A percentile compares a stretch with the other conserved stretches of the same genome.
phyloP scores from a whole-genome alignment of 2,797 vertebrate species.

The Parambassis ranga region DNA sequence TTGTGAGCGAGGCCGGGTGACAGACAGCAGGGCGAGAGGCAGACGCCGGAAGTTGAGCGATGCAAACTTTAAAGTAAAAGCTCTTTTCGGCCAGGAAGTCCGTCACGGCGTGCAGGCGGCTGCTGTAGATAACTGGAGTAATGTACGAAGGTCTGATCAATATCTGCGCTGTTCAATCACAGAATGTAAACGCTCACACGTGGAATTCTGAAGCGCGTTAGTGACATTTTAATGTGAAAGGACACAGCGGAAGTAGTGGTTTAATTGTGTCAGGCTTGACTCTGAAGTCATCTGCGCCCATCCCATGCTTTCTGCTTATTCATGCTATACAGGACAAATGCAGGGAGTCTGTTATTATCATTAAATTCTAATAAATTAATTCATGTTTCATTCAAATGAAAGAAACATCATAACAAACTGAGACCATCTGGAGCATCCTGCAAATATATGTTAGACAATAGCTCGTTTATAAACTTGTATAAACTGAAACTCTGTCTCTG shows the following conservation, averaged over 20 bases:
- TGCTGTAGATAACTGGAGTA: no score
- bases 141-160: no score
- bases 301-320: slow-evolving; percentile 67
- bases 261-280: neutral
- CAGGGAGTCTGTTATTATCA: neutral
- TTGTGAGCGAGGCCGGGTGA: slow-evolving; percentile 3
- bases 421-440: no score
- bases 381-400: neutral
- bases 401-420: neutral
- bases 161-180: no score
- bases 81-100: rapidly evolving
- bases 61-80: slow-evolving; percentile 50
- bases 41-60: neutral
- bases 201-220: neutral
- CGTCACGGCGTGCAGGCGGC: no score
- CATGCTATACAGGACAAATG: slow-evolving; percentile 43
- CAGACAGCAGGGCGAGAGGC: neutral
- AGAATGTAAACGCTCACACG: no score
- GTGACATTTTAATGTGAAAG: slow-evolving; percentile 42
- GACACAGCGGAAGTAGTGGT: neutral
- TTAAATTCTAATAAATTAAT: neutral
- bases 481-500: neutral
- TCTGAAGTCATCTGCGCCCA: slow-evolving; percentile 2
- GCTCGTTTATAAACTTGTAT: no score
- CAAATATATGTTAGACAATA: no score